A percentile compares a stretch with the other conserved stretches of the same genome.
phyloP scores from a whole-genome alignment of 1,140 invertebrate species.

The Drosophila oshimai region DNA sequence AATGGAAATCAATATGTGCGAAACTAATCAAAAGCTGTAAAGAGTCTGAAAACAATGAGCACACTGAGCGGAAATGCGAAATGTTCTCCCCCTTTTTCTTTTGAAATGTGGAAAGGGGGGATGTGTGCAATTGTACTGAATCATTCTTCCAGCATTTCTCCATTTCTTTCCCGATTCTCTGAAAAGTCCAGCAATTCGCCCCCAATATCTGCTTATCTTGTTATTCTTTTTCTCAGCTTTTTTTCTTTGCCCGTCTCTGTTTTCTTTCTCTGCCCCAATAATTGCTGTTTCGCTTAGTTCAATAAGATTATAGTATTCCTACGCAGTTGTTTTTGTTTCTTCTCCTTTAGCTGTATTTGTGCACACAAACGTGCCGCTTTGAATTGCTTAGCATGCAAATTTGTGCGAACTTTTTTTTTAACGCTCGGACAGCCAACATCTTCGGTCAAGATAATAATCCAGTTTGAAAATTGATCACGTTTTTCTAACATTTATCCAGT shows the following conservation, averaged over 20 bases:
- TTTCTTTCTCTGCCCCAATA: slow-evolving; percentile 42
- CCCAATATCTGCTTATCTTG: slow-evolving; percentile 22
- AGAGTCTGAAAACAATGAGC: slow-evolving; percentile 34
- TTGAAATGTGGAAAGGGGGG: not conserved
- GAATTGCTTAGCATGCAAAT: slow-evolving; percentile 64
- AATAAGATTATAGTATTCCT: slow-evolving; percentile 26
- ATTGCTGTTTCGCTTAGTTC: slow-evolving; percentile 41
- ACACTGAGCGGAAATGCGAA: slow-evolving; percentile 21
- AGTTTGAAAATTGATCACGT: not conserved
- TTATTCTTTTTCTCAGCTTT: not conserved
- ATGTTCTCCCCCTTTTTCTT: not conserved
- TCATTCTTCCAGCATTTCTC: slow-evolving; percentile 15
- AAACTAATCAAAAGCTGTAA: slow-evolving; percentile 54
- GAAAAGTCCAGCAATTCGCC: slow-evolving; percentile 41
- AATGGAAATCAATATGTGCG: slow-evolving; percentile 45
- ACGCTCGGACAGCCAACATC: slow-evolving; percentile 32
- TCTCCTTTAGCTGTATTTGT: slow-evolving; percentile 9
- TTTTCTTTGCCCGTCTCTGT: not conserved
- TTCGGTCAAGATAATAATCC: not conserved
- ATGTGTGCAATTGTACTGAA: slow-evolving; percentile 8
- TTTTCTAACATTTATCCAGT: too few species aligned
- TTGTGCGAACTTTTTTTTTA: slow-evolving; percentile 34
- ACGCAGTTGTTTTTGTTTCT: slow-evolving; percentile 23
- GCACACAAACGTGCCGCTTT: slow-evolving; percentile 39
- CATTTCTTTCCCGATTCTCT: slow-evolving; percentile 6